Conservation (phyloP, 2,888 invertebrate genomes). For the Malthinus flaveolus region DNA sequence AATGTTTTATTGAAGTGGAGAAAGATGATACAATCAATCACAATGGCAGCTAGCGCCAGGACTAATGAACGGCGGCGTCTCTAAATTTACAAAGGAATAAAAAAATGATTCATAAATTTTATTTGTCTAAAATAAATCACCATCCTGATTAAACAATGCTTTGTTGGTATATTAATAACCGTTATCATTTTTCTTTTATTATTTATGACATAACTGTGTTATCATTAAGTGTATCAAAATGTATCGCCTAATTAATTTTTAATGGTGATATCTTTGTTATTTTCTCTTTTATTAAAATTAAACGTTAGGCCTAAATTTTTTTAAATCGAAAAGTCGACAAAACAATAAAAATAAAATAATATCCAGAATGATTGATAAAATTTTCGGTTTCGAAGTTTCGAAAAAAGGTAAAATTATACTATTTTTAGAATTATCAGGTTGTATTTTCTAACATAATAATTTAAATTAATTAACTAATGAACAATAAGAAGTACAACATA, state of each 20-base stretch:
- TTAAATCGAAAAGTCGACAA: too few relatives aligned
- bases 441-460: too few relatives aligned
- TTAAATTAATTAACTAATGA: too few relatives aligned
- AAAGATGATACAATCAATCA: slow-evolving; percentile 37
- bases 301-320: background rate
- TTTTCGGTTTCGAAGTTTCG: too few relatives aligned
- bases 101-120: slow-evolving; percentile 39
- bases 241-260: slow-evolving; percentile 21
- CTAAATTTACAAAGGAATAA: slow-evolving; percentile 38
- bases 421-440: too few relatives aligned
- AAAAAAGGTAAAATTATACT: too few relatives aligned
- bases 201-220: slow-evolving; percentile 15
- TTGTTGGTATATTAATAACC: slow-evolving; percentile 26
- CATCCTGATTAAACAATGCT: slow-evolving; percentile 37
- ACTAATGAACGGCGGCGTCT: slow-evolving; percentile 44
- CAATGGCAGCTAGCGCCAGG: slow-evolving; percentile 41
- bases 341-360: too few relatives aligned
- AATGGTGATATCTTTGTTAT: slow-evolving; percentile 8
- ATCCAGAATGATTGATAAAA: too few relatives aligned
- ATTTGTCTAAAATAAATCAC: slow-evolving; percentile 41
- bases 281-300: slow-evolving; percentile 6
- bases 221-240: slow-evolving; percentile 19
- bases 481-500: too few relatives aligned
- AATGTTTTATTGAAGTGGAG: slow-evolving; percentile 12
- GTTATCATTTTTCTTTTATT: slow-evolving; percentile 20